phyloP scores from a whole-genome alignment of 2,888 invertebrate genomes.

The Copidosoma aretas region DNA sequence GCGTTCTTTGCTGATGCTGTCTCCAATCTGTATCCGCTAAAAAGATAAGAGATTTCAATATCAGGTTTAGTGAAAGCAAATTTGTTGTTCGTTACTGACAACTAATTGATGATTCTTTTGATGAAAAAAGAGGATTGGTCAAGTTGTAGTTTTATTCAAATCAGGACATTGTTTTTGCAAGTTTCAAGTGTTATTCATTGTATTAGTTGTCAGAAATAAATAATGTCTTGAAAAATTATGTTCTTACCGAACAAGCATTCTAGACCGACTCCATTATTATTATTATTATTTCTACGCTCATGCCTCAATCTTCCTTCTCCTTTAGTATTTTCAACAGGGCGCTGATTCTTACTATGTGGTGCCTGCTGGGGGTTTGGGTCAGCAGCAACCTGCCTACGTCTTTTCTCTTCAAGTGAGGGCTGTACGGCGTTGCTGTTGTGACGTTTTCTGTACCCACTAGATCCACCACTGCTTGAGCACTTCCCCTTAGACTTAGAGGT shows the following conservation, averaged over 20 bases:
- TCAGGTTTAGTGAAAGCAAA: not conserved
- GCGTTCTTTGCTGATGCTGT: conserved; percentile 53
- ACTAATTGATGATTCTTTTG: conserved; percentile 12
- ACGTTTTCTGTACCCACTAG: conserved; percentile 58
- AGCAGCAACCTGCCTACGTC: conserved; percentile 54
- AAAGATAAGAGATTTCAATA: conserved; percentile 30
- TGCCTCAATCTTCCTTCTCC: conserved; percentile 53
- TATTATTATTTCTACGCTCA: conserved; percentile 58
- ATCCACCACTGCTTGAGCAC: conserved; percentile 50
- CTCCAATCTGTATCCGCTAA: conserved; percentile 56
- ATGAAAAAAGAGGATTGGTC: not conserved
- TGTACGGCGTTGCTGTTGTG: conserved; percentile 56
- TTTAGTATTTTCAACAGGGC: conserved; percentile 53
- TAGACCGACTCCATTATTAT: conserved; percentile 58
- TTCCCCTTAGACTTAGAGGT: conserved; percentile 61
- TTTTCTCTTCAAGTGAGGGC: conserved; percentile 56
- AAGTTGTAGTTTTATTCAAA: not conserved
- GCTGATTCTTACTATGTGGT: conserved; percentile 48
- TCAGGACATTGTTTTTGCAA: not conserved
- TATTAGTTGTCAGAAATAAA: not conserved
- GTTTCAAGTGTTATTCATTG: not conserved
- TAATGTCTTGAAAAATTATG: conserved; percentile 8
- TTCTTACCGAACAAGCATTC: conserved; percentile 56
- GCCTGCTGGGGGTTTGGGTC: conserved; percentile 52
- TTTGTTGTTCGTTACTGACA: conserved; percentile 20